These are phyloP conservation scores for Sardinella longiceps DNA, from an alignment of 2,797 vertebrate genomes.

Conservation along the genomic window DNA sequence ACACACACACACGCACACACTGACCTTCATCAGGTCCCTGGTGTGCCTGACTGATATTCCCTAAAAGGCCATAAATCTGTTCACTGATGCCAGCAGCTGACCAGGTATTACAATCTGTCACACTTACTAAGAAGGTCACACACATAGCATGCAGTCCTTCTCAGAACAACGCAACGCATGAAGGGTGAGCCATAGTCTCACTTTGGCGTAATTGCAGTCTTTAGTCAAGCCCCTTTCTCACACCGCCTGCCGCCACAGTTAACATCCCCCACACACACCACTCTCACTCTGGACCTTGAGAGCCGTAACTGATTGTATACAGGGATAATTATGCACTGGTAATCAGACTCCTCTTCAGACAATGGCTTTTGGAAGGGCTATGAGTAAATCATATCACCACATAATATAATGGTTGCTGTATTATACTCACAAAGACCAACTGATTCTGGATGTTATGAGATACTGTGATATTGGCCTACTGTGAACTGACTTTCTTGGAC, in stretches of 20 bases:
- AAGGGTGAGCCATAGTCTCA: background rate
- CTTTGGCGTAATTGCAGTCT: constrained; percentile 9
- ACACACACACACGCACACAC: constrained; percentile 32
- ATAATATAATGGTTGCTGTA: too few relatives aligned
- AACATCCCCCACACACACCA: background rate
- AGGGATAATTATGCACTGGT: background rate
- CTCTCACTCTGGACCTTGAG: background rate
- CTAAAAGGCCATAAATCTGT: constrained; percentile 16
- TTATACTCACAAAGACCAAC: too few relatives aligned
- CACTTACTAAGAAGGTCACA: constrained; percentile 27
- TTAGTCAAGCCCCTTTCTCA: background rate
- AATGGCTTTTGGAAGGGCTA: background rate
- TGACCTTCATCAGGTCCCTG: constrained; percentile 14
- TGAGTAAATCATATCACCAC: background rate
- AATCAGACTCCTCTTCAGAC: background rate
- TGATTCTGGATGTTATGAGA: too few relatives aligned
- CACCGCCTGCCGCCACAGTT: background rate
- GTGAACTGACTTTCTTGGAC: too few relatives aligned
- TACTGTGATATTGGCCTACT: too few relatives aligned
- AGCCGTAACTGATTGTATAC: background rate
- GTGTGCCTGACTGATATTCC: constrained; percentile 19
- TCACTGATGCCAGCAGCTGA: constrained; percentile 21
- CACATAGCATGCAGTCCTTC: background rate
- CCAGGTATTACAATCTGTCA: constrained; percentile 24
- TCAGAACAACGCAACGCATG: background rate